Evolutionary conservation across 2,888 invertebrate genomes (phyloP).

Genomic region (Eupithecia exiguata): DNA sequence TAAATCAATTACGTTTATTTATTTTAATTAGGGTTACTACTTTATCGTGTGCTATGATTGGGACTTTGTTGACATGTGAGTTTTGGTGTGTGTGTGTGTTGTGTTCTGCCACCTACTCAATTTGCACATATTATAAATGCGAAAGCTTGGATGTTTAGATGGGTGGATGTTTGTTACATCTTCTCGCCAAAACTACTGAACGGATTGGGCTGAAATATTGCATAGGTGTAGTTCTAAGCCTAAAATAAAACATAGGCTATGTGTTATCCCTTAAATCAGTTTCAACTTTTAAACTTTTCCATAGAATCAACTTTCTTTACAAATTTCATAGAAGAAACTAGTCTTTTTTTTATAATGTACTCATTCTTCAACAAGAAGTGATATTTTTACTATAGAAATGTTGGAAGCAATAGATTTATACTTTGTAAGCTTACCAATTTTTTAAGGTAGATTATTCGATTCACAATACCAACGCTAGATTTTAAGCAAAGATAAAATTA

Average conservation of each 20-base stretch:
- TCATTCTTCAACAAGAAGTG: not conserved
- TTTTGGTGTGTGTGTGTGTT: not conserved
- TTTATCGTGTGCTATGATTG: not conserved
- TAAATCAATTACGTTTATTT: conserved; percentile 69
- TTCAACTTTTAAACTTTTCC: no score
- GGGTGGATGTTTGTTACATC: no score
- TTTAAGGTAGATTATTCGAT: not conserved
- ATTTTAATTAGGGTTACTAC: conserved; percentile 41
- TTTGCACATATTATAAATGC: not conserved
- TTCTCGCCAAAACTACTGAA: no score
- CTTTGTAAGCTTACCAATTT: not conserved
- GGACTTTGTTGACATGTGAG: not conserved
- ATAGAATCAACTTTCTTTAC: no score
- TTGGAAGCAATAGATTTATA: not conserved
- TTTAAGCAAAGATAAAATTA: not conserved
- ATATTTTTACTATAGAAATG: not conserved
- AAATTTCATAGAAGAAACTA: no score
- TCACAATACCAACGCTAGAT: not conserved
- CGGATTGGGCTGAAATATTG: no score
- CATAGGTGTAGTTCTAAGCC: no score
- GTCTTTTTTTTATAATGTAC: not conserved
- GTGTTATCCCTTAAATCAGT: no score
- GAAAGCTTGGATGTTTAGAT: no score
- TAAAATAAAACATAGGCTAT: no score
- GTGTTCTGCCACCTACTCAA: not conserved